phyloP scores from a whole-genome alignment of 1,140 invertebrate genomes.

The Formica exsecta region DNA sequence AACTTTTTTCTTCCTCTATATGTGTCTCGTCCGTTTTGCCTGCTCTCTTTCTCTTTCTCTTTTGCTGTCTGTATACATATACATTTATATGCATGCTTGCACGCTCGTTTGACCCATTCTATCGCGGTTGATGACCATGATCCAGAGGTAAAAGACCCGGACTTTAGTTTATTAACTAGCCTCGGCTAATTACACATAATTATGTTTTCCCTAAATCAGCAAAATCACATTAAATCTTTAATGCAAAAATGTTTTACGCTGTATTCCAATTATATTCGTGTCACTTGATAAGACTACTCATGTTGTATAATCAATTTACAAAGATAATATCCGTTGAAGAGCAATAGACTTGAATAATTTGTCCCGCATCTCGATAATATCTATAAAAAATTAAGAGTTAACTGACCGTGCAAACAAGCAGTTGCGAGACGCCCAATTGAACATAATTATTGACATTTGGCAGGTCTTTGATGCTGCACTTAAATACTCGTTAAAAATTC shows the following conservation, averaged over 20 bases:
- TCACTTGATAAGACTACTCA: not conserved
- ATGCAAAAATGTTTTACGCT: slow-evolving; percentile 33
- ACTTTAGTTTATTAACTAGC: slow-evolving; percentile 68
- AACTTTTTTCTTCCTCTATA: not conserved
- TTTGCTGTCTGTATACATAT: slow-evolving; percentile 5
- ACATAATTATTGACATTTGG: slow-evolving; percentile 40
- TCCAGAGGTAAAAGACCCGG: slow-evolving; percentile 55
- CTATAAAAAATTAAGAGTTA: slow-evolving; percentile 19
- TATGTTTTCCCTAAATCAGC: slow-evolving; percentile 47
- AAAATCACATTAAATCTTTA: slow-evolving; percentile 28
- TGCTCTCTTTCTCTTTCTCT: not conserved
- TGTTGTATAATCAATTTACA: not conserved
- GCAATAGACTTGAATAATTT: not conserved
- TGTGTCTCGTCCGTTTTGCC: not conserved
- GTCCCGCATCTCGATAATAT: not conserved
- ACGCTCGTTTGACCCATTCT: slow-evolving; percentile 47
- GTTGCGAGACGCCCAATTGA: not conserved
- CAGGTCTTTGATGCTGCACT: slow-evolving; percentile 39
- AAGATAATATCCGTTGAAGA: not conserved
- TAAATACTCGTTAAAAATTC: slow-evolving; percentile 45
- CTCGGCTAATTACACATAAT: slow-evolving; percentile 64
- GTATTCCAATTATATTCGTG: not conserved
- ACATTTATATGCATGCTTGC: slow-evolving; percentile 34
- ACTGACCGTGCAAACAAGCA: slow-evolving; percentile 37
- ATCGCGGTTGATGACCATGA: slow-evolving; percentile 51